phyloP scores from a whole-genome alignment of 2,888 invertebrate genomes.

The Nudaria mundana region DNA sequence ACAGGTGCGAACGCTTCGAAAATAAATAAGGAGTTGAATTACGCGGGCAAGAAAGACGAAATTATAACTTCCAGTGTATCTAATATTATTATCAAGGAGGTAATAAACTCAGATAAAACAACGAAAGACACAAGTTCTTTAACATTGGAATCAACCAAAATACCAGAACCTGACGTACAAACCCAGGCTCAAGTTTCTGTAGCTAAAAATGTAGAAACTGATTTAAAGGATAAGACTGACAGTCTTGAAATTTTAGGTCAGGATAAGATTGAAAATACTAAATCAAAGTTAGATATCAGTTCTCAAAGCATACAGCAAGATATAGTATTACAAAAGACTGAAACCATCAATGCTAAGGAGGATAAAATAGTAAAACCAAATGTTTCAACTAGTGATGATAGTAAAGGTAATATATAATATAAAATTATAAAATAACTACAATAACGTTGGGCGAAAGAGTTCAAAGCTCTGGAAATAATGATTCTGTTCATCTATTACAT shows the following conservation, averaged over 20 bases:
- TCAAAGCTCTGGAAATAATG: constrained; percentile 2
- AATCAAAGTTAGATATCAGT: constrained; percentile 8
- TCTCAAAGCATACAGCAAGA: background rate
- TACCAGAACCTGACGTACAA: background rate
- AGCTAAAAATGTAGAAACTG: constrained; percentile 1
- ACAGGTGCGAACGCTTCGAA: no score
- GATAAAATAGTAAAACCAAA: constrained; percentile 9
- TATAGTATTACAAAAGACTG: background rate
- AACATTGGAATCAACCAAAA: background rate
- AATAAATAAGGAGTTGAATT: constrained; percentile 58
- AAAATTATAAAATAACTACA: no score
- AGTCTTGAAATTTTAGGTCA: background rate
- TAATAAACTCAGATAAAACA: constrained; percentile 24
- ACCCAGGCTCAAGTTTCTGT: constrained; percentile 6
- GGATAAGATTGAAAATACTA: constrained; percentile 3
- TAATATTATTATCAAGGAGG: constrained; percentile 51
- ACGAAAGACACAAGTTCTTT: background rate
- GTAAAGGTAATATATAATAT: no score
- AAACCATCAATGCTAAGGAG: constrained; percentile 20
- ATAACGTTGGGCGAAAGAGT: no score
- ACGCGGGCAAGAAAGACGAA: constrained; percentile 45
- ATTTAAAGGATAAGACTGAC: background rate
- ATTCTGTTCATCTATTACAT: no score
- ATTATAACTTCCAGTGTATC: constrained; percentile 40
- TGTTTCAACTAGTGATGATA: no score